Base-by-base conservation (phyloP, 2,113 vertebrate species). In the Benitochromis conjunctus region DNA sequence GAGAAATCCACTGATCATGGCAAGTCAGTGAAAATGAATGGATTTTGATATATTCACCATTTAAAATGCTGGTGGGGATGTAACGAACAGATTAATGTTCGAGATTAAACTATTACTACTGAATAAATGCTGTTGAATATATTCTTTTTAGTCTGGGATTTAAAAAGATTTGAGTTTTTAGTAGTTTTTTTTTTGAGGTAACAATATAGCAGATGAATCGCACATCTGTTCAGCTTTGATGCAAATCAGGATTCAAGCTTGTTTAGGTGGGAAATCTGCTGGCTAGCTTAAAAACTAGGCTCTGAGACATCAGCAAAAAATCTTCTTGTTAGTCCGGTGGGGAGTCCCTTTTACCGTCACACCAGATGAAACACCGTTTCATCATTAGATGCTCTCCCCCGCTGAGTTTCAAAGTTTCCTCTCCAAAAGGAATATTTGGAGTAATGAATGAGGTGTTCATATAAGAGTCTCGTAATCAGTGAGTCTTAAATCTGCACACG, bases 341-440 rank as follows among this genome's bases (percentile, higher is more conserved):
- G 58, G 36, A 69, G 36, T 55, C 24, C 6, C 21, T 66, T 48
- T 76, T 54, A 2, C 83, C 71, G 71, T 80, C 84, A 76, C 57
- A 80, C 31, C 48, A 89, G 38, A 88, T 91, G 71, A 92, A 89
- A 84, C 56, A 19, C 51, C 21, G 79, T 79, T 85, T 85, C 58
- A 19, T 80, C 80, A 85, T 64, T 86, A 56, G 60, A 80, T 29
- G 5, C 21, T 55, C 64, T 41, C 80, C 48, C 84, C 79, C 21
- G 4, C 79, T 84, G 85, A 43, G 56, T 82, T 69, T 80, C 9
- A 78, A 87, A 60, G 38, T 64, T 56, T 64, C 88, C 53, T 38
- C 41, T 81, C 43, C 29, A 69, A 86, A 83, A 79, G 18, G 14
- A 83, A 80, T 53, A 64, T 66, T 79, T 1, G 5, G 13, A 78